Evolutionary conservation across 2,888 invertebrate genomes (phyloP).

Genomic region (Cheiracanthium punctorium): DNA sequence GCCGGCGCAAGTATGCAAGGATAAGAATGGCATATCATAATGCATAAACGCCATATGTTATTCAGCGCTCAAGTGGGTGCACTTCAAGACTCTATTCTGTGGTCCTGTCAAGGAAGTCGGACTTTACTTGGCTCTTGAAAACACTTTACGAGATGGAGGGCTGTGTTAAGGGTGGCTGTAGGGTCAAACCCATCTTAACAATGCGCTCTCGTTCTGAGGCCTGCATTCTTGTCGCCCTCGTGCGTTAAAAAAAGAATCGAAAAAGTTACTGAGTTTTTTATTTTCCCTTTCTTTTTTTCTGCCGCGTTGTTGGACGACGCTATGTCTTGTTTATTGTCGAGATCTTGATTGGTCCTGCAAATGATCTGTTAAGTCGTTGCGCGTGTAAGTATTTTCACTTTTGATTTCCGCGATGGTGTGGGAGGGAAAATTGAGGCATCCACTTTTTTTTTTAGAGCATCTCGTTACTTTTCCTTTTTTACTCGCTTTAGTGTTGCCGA

Average conservation of each 20-base stretch:
- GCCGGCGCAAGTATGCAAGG: constrained; percentile 1
- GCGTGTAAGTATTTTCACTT: background rate
- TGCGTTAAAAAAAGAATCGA: background rate
- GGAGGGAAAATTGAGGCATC: background rate
- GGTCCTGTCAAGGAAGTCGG: constrained; percentile 42
- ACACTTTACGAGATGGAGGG: constrained; percentile 32
- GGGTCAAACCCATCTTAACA: constrained; percentile 62
- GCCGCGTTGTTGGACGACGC: background rate
- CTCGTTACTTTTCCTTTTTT: too few species aligned
- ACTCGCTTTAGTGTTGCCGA: too few species aligned
- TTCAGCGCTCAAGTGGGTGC: constrained; percentile 43
- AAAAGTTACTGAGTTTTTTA: background rate
- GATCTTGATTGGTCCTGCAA: constrained; percentile 33
- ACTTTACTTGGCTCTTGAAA: constrained; percentile 55
- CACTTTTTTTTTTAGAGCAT: too few species aligned
- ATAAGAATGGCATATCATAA: constrained; percentile 60
- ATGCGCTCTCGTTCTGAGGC: constrained; percentile 25
- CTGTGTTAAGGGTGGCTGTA: constrained; percentile 25
- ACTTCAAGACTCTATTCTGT: constrained; percentile 33
- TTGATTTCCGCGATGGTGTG: background rate
- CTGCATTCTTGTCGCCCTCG: constrained; percentile 27
- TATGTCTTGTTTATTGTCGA: background rate
- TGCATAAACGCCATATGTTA: constrained; percentile 57
- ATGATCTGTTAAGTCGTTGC: background rate
- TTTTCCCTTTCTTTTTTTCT: too few species aligned